Base-by-base conservation (phyloP, 2,797 vertebrate species). In the Urocyon cinereoargenteus region DNA sequence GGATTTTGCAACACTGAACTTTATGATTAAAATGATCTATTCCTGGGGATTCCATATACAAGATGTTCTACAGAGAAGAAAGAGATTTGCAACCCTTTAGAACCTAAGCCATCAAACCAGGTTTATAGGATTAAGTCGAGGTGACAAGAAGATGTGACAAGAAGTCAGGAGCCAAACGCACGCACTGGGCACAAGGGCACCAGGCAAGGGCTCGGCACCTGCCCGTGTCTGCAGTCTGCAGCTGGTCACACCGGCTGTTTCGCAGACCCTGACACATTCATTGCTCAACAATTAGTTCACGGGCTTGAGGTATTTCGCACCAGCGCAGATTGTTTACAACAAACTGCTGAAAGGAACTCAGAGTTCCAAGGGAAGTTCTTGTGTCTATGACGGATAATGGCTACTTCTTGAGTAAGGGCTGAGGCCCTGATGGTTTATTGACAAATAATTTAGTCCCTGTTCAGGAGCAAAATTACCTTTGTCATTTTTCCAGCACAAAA, bases 401-500 rank as follows among this genome's bases (percentile, higher is more conserved):
- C 68, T 91, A 28, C 59, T 86, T 93, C 75, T 51, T 45, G 68
- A 97, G 83, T 34, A 66, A 85, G 2, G 0, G 36, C 85, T 73
- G 61, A 89, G 70, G 34, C 22, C 70, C 15, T n/a, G 45, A 40
- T 59, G 55, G 45, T 75, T 91, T 36, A 45, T 31, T 86, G 88
- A 96, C 72, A 92, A 94, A 57, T 88, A 87, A 95, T 86, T 59
- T 36, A 66, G 57, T 88, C 59, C 87, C 64, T 78, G 62, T 73
- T 92, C 89, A 51, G 83, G 78, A 86, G 75, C 93, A 73, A 66
- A 94, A 40, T 66, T 36, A 36, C 22, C 84, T 94, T 79, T 68
- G 64, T 73, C 84, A 72, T 49, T 86, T 70, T 91, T 62, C 72
- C n/a, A 75, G 84, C 36, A 85, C 16, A 94, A 84, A 90, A 78